A percentile compares a stretch with the other conserved stretches of the same genome.
Evolutionary conservation across 2,888 invertebrate genomes (phyloP).

Genomic region (Antheraea yamamai): DNA sequence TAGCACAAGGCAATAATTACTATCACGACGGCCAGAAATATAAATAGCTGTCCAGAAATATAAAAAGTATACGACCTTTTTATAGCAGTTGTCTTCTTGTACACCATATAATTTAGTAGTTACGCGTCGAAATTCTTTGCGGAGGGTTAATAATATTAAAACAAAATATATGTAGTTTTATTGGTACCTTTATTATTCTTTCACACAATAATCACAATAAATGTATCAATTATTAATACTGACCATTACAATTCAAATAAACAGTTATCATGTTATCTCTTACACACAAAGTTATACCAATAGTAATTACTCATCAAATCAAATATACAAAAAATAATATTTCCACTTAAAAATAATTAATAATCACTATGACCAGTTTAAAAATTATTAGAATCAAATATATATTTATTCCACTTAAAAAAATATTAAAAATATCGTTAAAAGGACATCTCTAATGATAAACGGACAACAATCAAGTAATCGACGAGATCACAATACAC

Average conservation of each 20-base stretch:
- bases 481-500: neutral
- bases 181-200: neutral
- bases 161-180: neutral
- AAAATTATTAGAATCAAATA: slow-evolving; percentile 18
- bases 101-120: too few species aligned
- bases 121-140: neutral
- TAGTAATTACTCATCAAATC: neutral
- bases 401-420: neutral
- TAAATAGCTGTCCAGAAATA: too few species aligned
- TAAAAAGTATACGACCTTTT: too few species aligned
- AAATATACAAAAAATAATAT: neutral
- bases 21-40: too few species aligned
- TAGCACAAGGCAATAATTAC: too few species aligned
- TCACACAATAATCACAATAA: neutral
- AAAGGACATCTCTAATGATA: neutral
- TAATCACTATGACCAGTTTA: slow-evolving; percentile 19
- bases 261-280: neutral
- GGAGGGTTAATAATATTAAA: neutral
- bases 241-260: neutral
- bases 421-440: neutral
- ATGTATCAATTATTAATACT: neutral
- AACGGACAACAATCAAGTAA: neutral
- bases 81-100: too few species aligned
- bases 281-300: neutral
- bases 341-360: neutral